These are phyloP conservation scores for Tetramorium alpestre DNA, from an alignment of 1,140 invertebrate genomes.

Conservation along the genomic window DNA sequence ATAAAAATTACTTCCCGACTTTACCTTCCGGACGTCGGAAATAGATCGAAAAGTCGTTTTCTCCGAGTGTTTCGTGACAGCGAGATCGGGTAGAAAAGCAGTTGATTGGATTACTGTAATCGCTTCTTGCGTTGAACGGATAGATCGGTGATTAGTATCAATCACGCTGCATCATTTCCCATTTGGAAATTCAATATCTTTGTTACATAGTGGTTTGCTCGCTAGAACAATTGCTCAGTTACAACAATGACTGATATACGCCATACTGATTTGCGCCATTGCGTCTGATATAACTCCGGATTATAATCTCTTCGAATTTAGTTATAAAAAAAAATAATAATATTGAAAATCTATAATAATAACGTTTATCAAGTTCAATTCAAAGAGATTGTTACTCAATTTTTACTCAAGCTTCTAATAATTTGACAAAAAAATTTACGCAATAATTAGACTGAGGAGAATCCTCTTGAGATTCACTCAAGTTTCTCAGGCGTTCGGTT, in stretches of 20 bases:
- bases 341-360: background rate
- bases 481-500: background rate
- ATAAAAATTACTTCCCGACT: conserved; percentile 17
- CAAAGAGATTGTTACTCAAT: too few species aligned
- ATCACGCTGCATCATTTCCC: background rate
- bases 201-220: background rate
- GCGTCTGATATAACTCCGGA: background rate
- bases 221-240: background rate
- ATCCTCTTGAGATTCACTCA: background rate
- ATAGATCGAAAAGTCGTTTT: conserved; percentile 29
- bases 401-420: background rate
- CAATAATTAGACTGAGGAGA: background rate
- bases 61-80: conserved; percentile 25
- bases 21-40: background rate
- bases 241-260: too few species aligned
- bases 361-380: background rate
- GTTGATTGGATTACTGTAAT: conserved; percentile 39
- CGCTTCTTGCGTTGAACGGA: background rate
- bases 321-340: background rate
- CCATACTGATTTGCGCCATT: background rate
- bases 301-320: background rate
- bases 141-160: background rate
- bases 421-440: background rate
- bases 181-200: background rate
- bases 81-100: background rate